A percentile compares a stretch with the other conserved stretches of the same genome.
Evolutionary conservation across 1,140 invertebrate genomes (phyloP).

Genomic region (Bactericera cockerelli): DNA sequence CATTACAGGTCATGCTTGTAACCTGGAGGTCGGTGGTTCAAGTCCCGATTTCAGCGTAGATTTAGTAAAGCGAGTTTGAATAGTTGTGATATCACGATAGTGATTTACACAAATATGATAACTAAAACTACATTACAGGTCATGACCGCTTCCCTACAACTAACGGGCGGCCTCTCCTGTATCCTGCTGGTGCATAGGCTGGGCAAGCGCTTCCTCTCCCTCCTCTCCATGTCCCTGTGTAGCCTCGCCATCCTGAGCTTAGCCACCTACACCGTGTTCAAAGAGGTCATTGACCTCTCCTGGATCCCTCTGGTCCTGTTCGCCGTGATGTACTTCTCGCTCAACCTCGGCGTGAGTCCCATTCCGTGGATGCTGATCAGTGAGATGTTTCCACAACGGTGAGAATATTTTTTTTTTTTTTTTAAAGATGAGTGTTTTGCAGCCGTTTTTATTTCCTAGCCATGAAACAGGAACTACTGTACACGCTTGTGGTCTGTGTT

Average conservation of each 20-base stretch:
- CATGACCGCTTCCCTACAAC: conserved; percentile 8
- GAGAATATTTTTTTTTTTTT: no score
- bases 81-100: no score
- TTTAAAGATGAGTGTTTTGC: no score
- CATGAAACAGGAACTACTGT: no score
- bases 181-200: conserved; percentile 18
- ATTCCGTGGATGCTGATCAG: conserved; percentile 25
- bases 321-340: conserved; percentile 17
- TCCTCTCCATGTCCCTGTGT: conserved; percentile 26
- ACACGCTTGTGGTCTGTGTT: no score
- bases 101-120: no score
- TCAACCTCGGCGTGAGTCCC: conserved; percentile 20
- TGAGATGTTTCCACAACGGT: conserved; percentile 26
- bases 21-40: no score
- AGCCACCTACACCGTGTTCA: conserved; percentile 16
- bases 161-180: conserved; percentile 15
- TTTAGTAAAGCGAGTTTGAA: no score
- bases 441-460: no score
- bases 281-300: conserved; percentile 7
- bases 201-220: conserved; percentile 29
- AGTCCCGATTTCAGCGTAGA: no score
- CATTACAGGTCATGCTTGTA: no score
- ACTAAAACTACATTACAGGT: no score
- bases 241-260: conserved; percentile 15
- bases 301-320: conserved; percentile 21